These are phyloP conservation scores for Saccostrea glomerata DNA, from an alignment of 1,140 invertebrate species.

Conservation along the genomic window DNA sequence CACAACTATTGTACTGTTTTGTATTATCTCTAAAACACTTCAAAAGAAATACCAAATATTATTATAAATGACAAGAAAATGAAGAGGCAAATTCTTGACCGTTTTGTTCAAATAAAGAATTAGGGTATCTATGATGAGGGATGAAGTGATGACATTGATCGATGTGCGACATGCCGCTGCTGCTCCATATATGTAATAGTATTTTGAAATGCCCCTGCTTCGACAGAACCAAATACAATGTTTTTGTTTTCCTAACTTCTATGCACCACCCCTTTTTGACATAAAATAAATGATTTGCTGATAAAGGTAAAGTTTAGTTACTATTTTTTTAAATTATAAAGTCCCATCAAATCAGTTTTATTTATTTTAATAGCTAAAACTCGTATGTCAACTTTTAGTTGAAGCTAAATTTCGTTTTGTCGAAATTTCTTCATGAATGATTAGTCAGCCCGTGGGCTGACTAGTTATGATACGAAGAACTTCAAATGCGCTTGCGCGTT, in stretches of 20 bases:
- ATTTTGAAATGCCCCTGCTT: background rate
- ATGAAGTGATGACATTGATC: background rate
- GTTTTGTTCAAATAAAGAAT: background rate
- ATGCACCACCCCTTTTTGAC: too few relatives aligned
- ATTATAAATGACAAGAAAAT: background rate
- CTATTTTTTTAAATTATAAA: too few relatives aligned
- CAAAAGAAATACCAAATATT: constrained; percentile 20
- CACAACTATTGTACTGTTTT: constrained; percentile 18
- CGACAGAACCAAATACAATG: background rate
- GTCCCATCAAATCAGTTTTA: too few relatives aligned
- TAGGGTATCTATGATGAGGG: background rate
- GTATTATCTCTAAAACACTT: constrained; percentile 34
- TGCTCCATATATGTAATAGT: background rate
- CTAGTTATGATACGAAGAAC: too few relatives aligned
- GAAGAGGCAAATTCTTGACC: background rate
- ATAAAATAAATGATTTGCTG: too few relatives aligned
- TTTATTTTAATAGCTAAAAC: too few relatives aligned
- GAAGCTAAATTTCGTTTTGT: background rate
- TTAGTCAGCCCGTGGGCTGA: too few relatives aligned
- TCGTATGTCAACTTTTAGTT: background rate
- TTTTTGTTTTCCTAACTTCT: background rate
- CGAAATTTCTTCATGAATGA: too few relatives aligned
- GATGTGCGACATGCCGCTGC: background rate
- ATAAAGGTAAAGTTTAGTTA: too few relatives aligned
- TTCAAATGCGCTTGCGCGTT: too few relatives aligned